These are phyloP conservation scores for Leptinotarsa haldemani DNA, from an alignment of 2,888 invertebrate genomes.

Conservation along the genomic window DNA sequence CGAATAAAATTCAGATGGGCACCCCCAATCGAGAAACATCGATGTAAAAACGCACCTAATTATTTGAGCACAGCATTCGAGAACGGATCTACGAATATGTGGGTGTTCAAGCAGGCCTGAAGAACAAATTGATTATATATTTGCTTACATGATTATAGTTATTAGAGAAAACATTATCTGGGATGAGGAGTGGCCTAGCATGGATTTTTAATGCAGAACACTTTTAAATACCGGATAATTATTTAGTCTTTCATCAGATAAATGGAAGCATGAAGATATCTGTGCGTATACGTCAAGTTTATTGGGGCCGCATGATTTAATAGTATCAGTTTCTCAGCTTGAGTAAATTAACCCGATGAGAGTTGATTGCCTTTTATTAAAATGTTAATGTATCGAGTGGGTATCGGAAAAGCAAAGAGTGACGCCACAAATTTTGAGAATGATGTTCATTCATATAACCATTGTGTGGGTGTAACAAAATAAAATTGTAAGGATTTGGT, in stretches of 20 bases:
- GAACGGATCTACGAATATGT: constrained; percentile 49
- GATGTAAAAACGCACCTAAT: constrained; percentile 25
- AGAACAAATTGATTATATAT: constrained; percentile 68
- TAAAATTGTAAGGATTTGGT: background rate
- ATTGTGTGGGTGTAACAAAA: background rate
- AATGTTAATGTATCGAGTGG: constrained; percentile 16
- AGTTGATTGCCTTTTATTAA: constrained; percentile 17
- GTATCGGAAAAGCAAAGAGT: background rate
- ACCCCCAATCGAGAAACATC: constrained; percentile 3
- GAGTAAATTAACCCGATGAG: constrained; percentile 3
- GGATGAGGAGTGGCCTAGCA: constrained; percentile 62
- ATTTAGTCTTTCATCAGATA: constrained; percentile 54
- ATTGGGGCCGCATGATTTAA: constrained; percentile 19
- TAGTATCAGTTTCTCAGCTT: constrained; percentile 20
- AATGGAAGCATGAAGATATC: constrained; percentile 30
- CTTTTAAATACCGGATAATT: constrained; percentile 59
- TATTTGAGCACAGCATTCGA: constrained; percentile 38
- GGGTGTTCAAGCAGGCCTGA: constrained; percentile 63
- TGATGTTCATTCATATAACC: constrained; percentile 7
- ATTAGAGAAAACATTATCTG: constrained; percentile 67
- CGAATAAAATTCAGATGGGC: background rate
- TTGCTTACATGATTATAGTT: constrained; percentile 67
- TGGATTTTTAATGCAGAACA: constrained; percentile 60
- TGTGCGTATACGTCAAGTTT: constrained; percentile 4
- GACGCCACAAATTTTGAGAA: constrained; percentile 3